Percentiles rank a stretch among this genome's conserved stretches.
phyloP scores from a whole-genome alignment of 2,888 invertebrate genomes.

The Philereme transversata region DNA sequence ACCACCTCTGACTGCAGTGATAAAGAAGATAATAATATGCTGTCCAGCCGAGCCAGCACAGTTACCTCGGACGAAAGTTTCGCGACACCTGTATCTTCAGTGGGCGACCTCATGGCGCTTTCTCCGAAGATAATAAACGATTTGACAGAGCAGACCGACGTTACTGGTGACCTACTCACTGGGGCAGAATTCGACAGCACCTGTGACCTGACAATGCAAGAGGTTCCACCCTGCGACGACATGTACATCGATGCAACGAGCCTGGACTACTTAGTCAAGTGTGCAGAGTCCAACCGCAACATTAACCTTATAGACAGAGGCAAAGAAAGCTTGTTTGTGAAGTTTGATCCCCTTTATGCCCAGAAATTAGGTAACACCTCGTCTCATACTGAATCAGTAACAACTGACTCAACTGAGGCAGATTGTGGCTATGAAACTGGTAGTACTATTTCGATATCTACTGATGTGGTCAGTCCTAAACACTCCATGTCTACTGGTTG shows the following conservation, averaged over 20 bases:
- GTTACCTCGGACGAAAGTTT: slow-evolving; percentile 64
- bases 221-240: slow-evolving; percentile 64
- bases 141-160: slow-evolving; percentile 48
- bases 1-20: slow-evolving; percentile 28
- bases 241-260: slow-evolving; percentile 83
- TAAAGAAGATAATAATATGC: slow-evolving; percentile 46
- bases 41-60: slow-evolving; percentile 57
- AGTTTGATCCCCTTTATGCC: slow-evolving; percentile 84
- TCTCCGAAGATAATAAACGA: slow-evolving; percentile 59
- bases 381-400: slow-evolving; percentile 48
- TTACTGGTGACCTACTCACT: slow-evolving; percentile 68
- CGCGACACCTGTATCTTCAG: slow-evolving; percentile 66
- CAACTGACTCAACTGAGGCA: slow-evolving; percentile 59
- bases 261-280: slow-evolving; percentile 82
- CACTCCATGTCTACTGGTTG: slow-evolving; percentile 60
- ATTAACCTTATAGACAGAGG: slow-evolving; percentile 64
- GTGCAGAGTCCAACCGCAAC: slow-evolving; percentile 68
- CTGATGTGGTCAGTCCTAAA: slow-evolving; percentile 58
- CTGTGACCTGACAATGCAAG: slow-evolving; percentile 75
- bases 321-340: slow-evolving; percentile 87
- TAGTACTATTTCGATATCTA: slow-evolving; percentile 63
- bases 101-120: slow-evolving; percentile 69
- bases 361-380: slow-evolving; percentile 48
- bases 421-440: slow-evolving; percentile 77
- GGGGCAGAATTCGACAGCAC: slow-evolving; percentile 70